Conservation (phyloP, 1,140 invertebrate genomes). For the Aphaenogaster rudis region DNA sequence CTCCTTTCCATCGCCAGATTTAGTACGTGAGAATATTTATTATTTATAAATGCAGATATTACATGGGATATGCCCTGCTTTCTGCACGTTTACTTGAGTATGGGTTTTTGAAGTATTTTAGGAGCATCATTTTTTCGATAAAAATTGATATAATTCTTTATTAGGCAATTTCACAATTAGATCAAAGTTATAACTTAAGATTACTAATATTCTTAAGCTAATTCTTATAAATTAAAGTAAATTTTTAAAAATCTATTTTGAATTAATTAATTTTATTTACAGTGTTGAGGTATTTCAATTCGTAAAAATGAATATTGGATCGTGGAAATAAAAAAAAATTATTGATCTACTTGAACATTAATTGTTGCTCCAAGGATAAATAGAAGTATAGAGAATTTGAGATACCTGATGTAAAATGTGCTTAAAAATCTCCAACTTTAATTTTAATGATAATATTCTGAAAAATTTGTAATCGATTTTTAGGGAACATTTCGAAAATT, state of each 20-base stretch:
- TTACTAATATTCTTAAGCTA: background rate
- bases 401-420: background rate
- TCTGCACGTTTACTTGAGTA: background rate
- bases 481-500: background rate
- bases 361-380: background rate
- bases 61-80: background rate
- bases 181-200: background rate
- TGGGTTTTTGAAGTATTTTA: slow-evolving; percentile 10
- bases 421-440: slow-evolving; percentile 30
- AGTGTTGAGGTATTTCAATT: background rate
- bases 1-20: slow-evolving; percentile 40
- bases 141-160: background rate
- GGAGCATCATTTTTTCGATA: slow-evolving; percentile 36
- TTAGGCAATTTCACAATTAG: background rate
- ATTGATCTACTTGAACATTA: background rate
- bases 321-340: background rate
- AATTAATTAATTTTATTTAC: background rate
- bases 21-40: slow-evolving; percentile 51
- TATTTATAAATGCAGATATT: slow-evolving; percentile 40
- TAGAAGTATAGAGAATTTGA: background rate
- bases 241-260: background rate
- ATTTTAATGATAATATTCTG: background rate
- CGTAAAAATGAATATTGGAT: background rate
- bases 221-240: background rate
- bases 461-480: background rate